A percentile compares a stretch with the other conserved stretches of the same genome.
Conservation (phyloP, 2,888 invertebrate genomes). For the Lasioglossum morio region DNA sequence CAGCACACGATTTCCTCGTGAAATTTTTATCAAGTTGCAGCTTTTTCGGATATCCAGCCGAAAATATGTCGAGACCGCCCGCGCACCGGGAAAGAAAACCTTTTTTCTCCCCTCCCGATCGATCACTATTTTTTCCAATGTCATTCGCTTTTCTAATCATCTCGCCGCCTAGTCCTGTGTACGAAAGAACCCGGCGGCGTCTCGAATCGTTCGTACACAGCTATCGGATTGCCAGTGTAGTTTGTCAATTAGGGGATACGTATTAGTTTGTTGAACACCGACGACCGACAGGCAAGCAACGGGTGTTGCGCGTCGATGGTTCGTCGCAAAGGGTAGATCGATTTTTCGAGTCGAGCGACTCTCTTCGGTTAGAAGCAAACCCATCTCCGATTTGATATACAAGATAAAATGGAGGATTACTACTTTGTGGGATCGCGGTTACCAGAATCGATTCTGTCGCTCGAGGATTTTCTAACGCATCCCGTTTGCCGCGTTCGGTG, state of each 20-base stretch:
- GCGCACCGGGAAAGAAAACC: background rate
- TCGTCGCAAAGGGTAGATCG: background rate
- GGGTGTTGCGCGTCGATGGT: background rate
- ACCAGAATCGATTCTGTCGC: background rate
- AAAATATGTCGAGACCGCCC: background rate
- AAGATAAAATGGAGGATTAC: background rate
- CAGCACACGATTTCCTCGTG: conserved; percentile 61
- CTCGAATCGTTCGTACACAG: background rate
- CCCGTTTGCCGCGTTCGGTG: conserved; percentile 24
- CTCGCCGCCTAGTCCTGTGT: background rate
- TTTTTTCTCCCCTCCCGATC: background rate
- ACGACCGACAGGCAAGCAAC: background rate
- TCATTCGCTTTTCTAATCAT: background rate
- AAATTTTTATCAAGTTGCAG: conserved; percentile 64
- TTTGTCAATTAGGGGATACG: background rate
- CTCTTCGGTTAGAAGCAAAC: background rate
- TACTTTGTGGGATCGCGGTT: background rate
- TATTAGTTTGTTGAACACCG: conserved; percentile 1
- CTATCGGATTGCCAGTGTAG: background rate
- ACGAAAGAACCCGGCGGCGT: background rate
- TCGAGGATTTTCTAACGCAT: conserved; percentile 14
- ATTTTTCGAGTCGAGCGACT: conserved; percentile 3
- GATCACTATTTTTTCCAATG: background rate
- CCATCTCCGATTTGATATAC: background rate
- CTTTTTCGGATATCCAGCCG: conserved; percentile 54